Percentiles rank a stretch among this genome's conserved stretches.
phyloP scores from a whole-genome alignment of 1,140 invertebrate species.

The Phocides pigmalion region DNA sequence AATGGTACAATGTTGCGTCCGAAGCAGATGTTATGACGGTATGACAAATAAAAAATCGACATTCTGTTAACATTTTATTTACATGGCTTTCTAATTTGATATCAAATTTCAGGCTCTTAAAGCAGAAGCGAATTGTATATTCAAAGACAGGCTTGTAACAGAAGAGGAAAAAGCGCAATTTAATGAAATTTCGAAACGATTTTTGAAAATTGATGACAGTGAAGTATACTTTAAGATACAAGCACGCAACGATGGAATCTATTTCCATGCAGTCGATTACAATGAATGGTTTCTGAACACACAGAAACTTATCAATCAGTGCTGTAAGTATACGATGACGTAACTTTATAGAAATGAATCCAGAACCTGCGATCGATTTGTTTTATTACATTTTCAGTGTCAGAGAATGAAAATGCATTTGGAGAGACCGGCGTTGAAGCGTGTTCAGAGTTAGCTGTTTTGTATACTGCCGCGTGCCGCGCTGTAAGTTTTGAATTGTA shows the following conservation, averaged over 20 bases:
- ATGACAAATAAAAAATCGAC: conserved; percentile 24
- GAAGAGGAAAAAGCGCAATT: conserved; percentile 88
- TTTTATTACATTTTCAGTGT: conserved; percentile 52
- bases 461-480: conserved; percentile 55
- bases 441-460: conserved; percentile 57
- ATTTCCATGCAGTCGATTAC: conserved; percentile 63
- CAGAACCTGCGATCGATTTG: no score
- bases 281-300: conserved; percentile 86
- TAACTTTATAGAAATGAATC: neutral
- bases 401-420: conserved; percentile 65
- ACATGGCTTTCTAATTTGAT: neutral
- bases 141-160: conserved; percentile 90
- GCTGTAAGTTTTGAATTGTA: conserved; percentile 54
- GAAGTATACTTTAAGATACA: conserved; percentile 61
- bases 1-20: conserved; percentile 83
- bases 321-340: conserved; percentile 83
- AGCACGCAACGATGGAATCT: conserved; percentile 60
- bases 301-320: conserved; percentile 87
- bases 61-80: no score
- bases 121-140: conserved; percentile 91
- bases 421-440: conserved; percentile 68
- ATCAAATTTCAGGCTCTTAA: conserved; percentile 85
- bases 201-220: conserved; percentile 50
- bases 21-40: conserved; percentile 58
- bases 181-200: conserved; percentile 83